Conservation (phyloP, 2,888 invertebrate genomes). For the Zonitis immaculata region DNA sequence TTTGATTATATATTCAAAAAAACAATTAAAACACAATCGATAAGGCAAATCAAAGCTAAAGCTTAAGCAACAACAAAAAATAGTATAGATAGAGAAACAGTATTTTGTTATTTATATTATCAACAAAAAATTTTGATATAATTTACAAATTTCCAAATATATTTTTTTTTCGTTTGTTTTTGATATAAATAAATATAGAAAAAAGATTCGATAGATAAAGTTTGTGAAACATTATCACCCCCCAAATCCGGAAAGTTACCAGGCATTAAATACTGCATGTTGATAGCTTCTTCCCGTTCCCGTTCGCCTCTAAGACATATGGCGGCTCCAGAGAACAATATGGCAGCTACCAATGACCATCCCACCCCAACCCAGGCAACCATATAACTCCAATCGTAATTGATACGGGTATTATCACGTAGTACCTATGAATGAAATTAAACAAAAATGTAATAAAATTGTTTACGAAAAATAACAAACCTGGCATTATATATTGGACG, state of each 20-base stretch:
- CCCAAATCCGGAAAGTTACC: conserved; percentile 56
- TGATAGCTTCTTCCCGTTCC: conserved; percentile 91
- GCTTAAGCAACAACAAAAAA: not conserved
- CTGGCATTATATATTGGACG: conserved; percentile 88
- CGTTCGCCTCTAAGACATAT: conserved; percentile 91
- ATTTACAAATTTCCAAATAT: too few relatives aligned
- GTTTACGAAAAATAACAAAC: conserved; percentile 45
- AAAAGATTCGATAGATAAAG: not conserved
- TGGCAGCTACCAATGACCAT: conserved; percentile 84
- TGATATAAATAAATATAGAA: not conserved
- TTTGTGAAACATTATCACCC: not conserved
- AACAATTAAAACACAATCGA: not conserved
- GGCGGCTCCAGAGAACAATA: conserved; percentile 89
- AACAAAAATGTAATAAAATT: not conserved
- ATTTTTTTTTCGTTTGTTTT: too few relatives aligned
- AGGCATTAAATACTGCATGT: conserved; percentile 97
- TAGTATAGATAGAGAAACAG: not conserved
- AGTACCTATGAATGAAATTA: conserved; percentile 58
- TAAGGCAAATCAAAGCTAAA: not conserved
- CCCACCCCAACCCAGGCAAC: conserved; percentile 96
- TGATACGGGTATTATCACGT: conserved; percentile 76
- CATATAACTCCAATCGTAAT: conserved; percentile 97
- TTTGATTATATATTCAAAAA: not conserved
- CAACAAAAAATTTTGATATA: not conserved
- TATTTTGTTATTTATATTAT: not conserved